A percentile compares a stretch with the other conserved stretches of the same genome.
These are phyloP conservation scores for Acrocephalus scirpaceus DNA, from an alignment of 2,797 vertebrate genomes.

Conservation along the genomic window DNA sequence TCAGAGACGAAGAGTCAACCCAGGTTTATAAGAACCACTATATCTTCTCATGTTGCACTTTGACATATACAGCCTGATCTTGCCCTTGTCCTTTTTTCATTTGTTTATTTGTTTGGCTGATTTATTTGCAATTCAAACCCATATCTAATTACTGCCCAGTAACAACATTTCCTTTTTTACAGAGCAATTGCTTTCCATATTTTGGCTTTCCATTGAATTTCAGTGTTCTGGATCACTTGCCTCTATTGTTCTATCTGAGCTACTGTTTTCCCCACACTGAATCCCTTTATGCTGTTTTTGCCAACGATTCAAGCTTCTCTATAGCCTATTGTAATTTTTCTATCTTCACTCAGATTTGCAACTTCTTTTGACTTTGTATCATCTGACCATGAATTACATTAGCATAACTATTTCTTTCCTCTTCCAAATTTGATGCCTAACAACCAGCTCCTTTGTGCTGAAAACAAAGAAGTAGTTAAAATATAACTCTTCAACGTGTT, in stretches of 20 bases:
- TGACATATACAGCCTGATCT: background rate
- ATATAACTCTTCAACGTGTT: background rate
- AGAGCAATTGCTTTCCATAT: slow-evolving; percentile 63
- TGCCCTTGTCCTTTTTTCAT: background rate
- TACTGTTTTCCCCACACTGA: slow-evolving; percentile 39
- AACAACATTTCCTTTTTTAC: slow-evolving; percentile 58
- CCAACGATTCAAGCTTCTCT: slow-evolving; percentile 16
- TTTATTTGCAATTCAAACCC: slow-evolving; percentile 62
- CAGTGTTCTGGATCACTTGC: slow-evolving; percentile 66
- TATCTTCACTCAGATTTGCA: slow-evolving; percentile 58
- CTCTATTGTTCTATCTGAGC: slow-evolving; percentile 61
- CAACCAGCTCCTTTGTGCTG: slow-evolving; percentile 32
- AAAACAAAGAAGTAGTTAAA: slow-evolving; percentile 55
- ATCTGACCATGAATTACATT: slow-evolving; percentile 63
- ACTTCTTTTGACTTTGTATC: slow-evolving; percentile 57
- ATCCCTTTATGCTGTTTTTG: slow-evolving; percentile 50
- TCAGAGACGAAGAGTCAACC: background rate
- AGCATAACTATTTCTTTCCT: slow-evolving; percentile 48
- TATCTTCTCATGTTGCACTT: background rate
- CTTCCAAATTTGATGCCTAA: slow-evolving; percentile 39
- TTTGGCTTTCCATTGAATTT: slow-evolving; percentile 66
- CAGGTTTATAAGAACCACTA: background rate
- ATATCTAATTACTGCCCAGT: slow-evolving; percentile 61
- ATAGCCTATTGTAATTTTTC: slow-evolving; percentile 53
- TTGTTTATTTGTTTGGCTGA: background rate